Conservation (phyloP, 2,113 vertebrate species). For the human (Homo sapiens) region GRCh38 chr6:158825501-158826000, state of each 20-base stretch:
- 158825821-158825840: not conserved
- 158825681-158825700: not conserved
- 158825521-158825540: not conserved
- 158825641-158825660: not conserved
- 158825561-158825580: not conserved
- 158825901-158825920: rapidly evolving
- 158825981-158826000: rapidly evolving
- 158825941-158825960: not conserved
- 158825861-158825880: not conserved
- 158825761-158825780: not conserved
- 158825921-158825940: not conserved
- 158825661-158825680: not conserved
- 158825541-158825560: not conserved
- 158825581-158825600: not conserved
- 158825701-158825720: not conserved
- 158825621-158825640: not conserved
- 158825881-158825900: not conserved
- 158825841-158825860: not conserved
- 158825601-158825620: not conserved
- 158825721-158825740: not conserved
- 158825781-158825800: not conserved
- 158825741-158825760: not conserved
- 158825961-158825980: not conserved
- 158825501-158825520: not conserved
- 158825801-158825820: not conserved